Base-by-base conservation (phyloP, 2,888 invertebrate genomes). In the Molanna angustata region DNA sequence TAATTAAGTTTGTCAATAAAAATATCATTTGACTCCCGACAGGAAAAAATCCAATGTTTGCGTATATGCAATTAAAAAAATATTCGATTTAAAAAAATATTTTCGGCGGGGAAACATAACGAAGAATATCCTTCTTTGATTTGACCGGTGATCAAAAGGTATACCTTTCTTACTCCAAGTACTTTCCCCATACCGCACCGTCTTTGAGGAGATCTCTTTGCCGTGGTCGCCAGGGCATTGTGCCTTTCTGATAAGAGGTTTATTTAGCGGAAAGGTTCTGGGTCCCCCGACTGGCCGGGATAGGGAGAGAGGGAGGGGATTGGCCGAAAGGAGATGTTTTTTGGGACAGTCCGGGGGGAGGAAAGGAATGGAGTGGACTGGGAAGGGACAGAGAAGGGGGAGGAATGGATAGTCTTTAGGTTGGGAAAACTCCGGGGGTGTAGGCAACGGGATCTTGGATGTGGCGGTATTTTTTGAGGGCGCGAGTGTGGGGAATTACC, bases 231-330 rank as follows among this genome's bases (percentile, higher is more conserved):
- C 54, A 49, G 54, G 54, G 56, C 56, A 56, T 59, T 59, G 58
- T 56, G 54, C 49, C 49, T 51, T 50, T 49, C 54, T 52, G 58
- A 59, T 56, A 59, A 59, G 58, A 56, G 58, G 58, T 59, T 59
- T 59, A 59, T 56, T 59, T 59, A 56, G 58, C 56, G 58, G 58
- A 56, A 59, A 56, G 56, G 54, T 58, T 52, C 48, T 46, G 49
- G 51, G 57, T 56, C 50, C 42, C 33, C 49, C 52, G 54, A 54
- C 49, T 33, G 42, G 27, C 14, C 31, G 19, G 7, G 16, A 40
- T 9, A 9, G 27, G 22, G 3, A 14, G 33, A 19, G 45, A 14
- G 40, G 37, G 35, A 32, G 27, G 39, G 33, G 27, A 31, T 20
- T 42, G 42, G 41, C 17, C 42, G 42, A 42, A 16, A n/a, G 14